phyloP scores from a whole-genome alignment of 2,797 vertebrate species.

The Gambusia yucatana region DNA sequence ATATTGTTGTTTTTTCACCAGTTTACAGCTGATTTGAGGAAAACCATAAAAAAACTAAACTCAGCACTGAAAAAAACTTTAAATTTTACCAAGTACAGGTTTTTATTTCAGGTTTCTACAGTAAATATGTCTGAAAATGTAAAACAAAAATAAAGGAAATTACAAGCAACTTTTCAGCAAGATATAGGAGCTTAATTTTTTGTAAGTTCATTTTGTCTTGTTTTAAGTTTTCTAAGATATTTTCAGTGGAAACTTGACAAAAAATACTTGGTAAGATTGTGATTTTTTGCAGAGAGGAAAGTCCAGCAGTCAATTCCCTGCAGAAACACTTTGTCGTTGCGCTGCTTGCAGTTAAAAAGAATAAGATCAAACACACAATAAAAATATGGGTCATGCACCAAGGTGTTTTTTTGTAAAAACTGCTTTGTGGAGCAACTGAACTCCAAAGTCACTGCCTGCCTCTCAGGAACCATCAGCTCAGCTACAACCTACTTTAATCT shows the following conservation, averaged over 20 bases:
- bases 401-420: constrained; percentile 2
- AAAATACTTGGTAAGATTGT: no score
- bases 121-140: no score
- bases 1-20: no score
- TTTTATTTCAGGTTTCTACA: no score
- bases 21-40: not conserved
- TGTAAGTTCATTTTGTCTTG: no score
- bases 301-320: not conserved
- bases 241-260: no score
- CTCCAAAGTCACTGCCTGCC: constrained; percentile 1
- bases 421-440: not conserved
- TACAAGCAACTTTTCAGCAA: no score
- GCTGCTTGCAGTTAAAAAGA: not conserved
- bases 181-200: no score
- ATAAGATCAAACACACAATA: not conserved
- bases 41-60: not conserved
- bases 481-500: constrained; percentile 43
- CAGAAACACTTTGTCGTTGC: not conserved
- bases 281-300: not conserved
- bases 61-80: no score
- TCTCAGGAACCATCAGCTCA: constrained; percentile 2
- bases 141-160: no score
- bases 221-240: no score
- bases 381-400: constrained; percentile 12
- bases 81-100: no score